Percentiles rank a stretch among this genome's conserved stretches.
Evolutionary conservation across 2,113 vertebrate genomes (phyloP).

Genomic region (Eidolon helvum): DNA sequence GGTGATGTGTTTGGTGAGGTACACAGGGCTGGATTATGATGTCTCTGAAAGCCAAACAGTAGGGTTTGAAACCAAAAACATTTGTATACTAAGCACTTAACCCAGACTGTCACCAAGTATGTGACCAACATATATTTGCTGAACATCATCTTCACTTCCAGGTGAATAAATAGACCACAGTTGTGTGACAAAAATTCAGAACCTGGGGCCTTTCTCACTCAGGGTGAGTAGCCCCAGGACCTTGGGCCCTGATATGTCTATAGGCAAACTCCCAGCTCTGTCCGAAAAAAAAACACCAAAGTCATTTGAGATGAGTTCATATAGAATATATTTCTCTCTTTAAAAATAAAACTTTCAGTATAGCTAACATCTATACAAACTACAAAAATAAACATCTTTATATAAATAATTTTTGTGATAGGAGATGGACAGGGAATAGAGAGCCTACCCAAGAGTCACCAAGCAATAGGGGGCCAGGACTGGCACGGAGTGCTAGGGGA

Average conservation of each 20-base stretch:
- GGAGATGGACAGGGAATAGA: slow-evolving; percentile 58
- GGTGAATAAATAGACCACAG: not conserved
- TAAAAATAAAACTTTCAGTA: slow-evolving; percentile 96
- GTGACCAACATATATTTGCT: not conserved
- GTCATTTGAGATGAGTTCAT: slow-evolving; percentile 79
- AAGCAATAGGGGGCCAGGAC: not conserved
- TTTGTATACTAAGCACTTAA: not conserved
- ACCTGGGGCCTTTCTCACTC: not conserved
- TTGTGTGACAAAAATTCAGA: not conserved
- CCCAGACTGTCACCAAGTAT: not conserved
- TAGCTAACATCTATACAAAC: slow-evolving; percentile 93
- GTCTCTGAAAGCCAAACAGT: not conserved
- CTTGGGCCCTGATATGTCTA: not conserved
- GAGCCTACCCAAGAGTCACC: not conserved
- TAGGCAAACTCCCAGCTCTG: not conserved
- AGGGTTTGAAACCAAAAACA: not conserved
- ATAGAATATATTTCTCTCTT: slow-evolving; percentile 96
- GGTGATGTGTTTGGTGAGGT: not conserved
- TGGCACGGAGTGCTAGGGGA: not conserved
- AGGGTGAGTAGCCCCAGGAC: not conserved
- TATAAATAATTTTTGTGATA: slow-evolving; percentile 97
- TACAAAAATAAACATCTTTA: slow-evolving; percentile 96
- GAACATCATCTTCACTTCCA: not conserved
- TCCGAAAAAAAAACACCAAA: not conserved
- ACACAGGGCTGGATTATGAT: not conserved